Conservation (phyloP, 2,888 invertebrate genomes). For the Eupithecia exiguata region DNA sequence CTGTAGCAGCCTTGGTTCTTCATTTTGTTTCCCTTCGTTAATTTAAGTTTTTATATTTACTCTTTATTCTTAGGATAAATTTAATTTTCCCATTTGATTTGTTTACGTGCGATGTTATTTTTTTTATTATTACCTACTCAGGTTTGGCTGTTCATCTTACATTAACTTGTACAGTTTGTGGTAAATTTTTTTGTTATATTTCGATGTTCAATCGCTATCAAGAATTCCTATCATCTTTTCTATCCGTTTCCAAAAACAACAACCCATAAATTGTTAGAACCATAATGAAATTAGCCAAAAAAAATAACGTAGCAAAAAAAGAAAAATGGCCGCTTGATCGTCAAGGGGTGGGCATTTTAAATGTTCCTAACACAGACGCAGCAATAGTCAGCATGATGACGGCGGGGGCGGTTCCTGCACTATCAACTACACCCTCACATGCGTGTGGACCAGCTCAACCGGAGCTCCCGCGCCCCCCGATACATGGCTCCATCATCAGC, state of each 20-base stretch:
- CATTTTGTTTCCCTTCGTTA: background rate
- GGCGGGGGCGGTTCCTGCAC: slow-evolving; percentile 74
- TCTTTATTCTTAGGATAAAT: background rate
- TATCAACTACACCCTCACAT: slow-evolving; percentile 76
- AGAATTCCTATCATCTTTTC: background rate
- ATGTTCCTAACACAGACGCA: slow-evolving; percentile 82
- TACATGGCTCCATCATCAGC: background rate
- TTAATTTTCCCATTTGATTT: background rate
- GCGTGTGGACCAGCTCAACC: slow-evolving; percentile 47
- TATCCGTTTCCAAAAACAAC: background rate
- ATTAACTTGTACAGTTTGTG: background rate
- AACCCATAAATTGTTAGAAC: background rate
- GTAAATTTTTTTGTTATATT: no score
- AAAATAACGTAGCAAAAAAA: slow-evolving; percentile 18
- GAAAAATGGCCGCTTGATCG: slow-evolving; percentile 77
- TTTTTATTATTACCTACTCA: no score
- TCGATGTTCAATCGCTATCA: background rate
- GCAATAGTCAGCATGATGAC: slow-evolving; percentile 79
- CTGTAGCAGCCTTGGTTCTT: background rate
- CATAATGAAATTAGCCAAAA: slow-evolving; percentile 32
- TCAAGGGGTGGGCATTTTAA: slow-evolving; percentile 81
- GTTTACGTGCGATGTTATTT: background rate
- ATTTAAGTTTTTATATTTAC: no score
- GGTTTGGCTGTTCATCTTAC: background rate
- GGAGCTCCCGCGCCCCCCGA: slow-evolving; percentile 52